Evolutionary conservation across 2,888 invertebrate genomes (phyloP), one percentile per base, ranked within the genome.

Genomic region (Drosophila eohydei): DNA sequence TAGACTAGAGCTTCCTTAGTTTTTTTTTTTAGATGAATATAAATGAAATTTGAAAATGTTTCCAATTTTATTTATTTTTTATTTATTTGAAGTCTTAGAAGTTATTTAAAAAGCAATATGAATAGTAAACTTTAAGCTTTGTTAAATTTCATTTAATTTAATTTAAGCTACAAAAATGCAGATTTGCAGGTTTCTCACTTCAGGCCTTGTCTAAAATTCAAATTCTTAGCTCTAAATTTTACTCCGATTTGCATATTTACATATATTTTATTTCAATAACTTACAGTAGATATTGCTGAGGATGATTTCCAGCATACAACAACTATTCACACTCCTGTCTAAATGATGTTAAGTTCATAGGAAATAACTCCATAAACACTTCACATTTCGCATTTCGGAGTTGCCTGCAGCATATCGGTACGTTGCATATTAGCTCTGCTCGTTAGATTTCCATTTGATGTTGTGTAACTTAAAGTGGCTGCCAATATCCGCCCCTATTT

Each of bases 401-500:
- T 12, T 21, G 16, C 50, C 50, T 16, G 34, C 16, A 34, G 50
- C 12, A 50, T 30, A n/a, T 11, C 9, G n/a, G 6, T 12, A 16
- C 11, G 32, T 32, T 16, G 16, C 55, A 21, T 32, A 40, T 64
- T 41, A 41, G 64, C 63, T 30, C 41, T 21, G 51, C 12, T 16
- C 65, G 44, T 43, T 16, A 40, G 40, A 62, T 63, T 52, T 50
- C 43, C 34, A 55, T 41, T 48, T 48, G 66, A 48, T 41, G 2
- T 34, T 43, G 50, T 41, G 65, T 14, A 26, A 62, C 41, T 34
- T 32, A 48, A 61, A 61, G 51, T 66, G 56, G 36, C 58, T 68
- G 40, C 14, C 58, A 58, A 75, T 75, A 60, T 70, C 76, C 71
- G 74, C 65, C 77, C 61, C 71, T 63, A 41, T 52, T 52, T 14